Conservation (phyloP, 2,888 invertebrate genomes). For the Octonoba sinensis region DNA sequence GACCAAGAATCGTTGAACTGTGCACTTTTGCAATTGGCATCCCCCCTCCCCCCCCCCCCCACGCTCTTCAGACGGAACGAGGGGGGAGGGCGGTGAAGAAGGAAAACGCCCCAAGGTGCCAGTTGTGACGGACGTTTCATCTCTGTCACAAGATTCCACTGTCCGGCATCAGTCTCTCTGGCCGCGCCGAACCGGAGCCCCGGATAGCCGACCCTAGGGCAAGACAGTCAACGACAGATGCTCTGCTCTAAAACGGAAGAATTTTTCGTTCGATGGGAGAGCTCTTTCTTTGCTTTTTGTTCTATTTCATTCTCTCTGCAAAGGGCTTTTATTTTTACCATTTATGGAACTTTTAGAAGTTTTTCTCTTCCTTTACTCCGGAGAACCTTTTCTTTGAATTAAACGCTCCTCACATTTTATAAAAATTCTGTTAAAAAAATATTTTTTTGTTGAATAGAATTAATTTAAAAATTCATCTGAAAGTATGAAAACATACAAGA, state of each 20-base stretch:
- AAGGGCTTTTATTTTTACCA: background rate
- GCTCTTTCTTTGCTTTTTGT: background rate
- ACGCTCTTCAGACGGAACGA: background rate
- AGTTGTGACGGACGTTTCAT: constrained; percentile 65
- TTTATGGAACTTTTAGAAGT: too few species aligned
- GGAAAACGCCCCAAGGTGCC: constrained; percentile 61
- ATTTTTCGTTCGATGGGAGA: constrained; percentile 5
- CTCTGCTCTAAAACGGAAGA: constrained; percentile 30
- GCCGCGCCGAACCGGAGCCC: constrained; percentile 20
- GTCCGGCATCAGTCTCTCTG: constrained; percentile 55
- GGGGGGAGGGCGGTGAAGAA: constrained; percentile 10
- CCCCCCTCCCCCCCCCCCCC: background rate
- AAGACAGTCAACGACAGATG: constrained; percentile 59
- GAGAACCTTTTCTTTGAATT: too few species aligned
- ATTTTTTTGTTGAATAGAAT: too few species aligned
- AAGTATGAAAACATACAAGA: too few species aligned
- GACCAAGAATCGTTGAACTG: constrained; percentile 51
- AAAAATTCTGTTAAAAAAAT: too few species aligned
- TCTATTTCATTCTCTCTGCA: background rate
- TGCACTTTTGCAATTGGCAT: background rate
- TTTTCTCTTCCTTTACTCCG: too few species aligned
- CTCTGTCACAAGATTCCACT: constrained; percentile 52
- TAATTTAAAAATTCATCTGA: too few species aligned
- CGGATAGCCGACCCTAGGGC: constrained; percentile 40
- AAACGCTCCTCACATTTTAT: too few species aligned